Evolutionary conservation across 2,113 vertebrate genomes (phyloP).

Genomic region (Puntigrus tetrazona): DNA sequence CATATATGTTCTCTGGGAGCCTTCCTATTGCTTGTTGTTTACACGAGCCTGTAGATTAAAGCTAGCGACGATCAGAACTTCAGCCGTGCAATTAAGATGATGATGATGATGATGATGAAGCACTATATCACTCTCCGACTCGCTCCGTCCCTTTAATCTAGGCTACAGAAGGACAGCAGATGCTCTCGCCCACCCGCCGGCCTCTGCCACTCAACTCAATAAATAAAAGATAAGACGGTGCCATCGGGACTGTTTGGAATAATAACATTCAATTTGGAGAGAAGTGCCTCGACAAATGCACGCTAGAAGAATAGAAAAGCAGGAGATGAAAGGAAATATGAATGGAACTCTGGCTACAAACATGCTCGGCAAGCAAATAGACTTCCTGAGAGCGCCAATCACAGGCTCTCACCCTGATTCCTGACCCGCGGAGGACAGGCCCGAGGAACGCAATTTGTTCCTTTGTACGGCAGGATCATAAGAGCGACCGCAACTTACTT

Average conservation of each 20-base stretch:
- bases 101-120: conserved; percentile 39
- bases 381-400: conserved; percentile 18
- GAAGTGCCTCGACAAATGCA: conserved; percentile 64
- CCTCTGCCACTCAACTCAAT: conserved; percentile 65
- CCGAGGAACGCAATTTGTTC: conserved; percentile 48
- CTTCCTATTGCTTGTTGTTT: conserved; percentile 35
- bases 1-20: conserved; percentile 10
- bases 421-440: conserved; percentile 40
- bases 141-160: conserved; percentile 76
- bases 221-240: conserved; percentile 70
- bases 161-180: conserved; percentile 62
- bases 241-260: conserved; percentile 72
- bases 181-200: conserved; percentile 60
- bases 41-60: conserved; percentile 52
- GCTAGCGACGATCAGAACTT: conserved; percentile 13
- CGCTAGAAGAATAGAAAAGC: conserved; percentile 58
- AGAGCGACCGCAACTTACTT: conserved; percentile 60
- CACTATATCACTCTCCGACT: conserved; percentile 56
- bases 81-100: conserved; percentile 48
- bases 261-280: conserved; percentile 73
- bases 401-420: conserved; percentile 38
- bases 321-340: conserved; percentile 74
- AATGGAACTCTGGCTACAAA: conserved; percentile 2
- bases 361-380: conserved; percentile 50
- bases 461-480: conserved; percentile 57